Base-by-base conservation (phyloP, 2,888 invertebrate species). In the Ariolimax columbianus region DNA sequence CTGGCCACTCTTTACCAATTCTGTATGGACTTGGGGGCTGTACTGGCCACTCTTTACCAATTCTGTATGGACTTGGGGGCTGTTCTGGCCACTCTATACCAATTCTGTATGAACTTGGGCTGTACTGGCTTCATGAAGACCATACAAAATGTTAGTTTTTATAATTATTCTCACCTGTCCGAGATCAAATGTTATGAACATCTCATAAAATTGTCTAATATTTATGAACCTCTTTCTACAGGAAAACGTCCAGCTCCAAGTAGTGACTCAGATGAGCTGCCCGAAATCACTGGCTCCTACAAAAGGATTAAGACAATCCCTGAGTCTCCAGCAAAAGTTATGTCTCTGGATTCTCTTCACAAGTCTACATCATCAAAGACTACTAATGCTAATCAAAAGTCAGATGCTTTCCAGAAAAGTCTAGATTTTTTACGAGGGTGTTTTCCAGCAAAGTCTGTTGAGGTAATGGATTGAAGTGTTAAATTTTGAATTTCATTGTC, bases 381-480 rank as follows among this genome's bases (percentile, higher is more conserved):
- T 3, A 38, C 55, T 2, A 47, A 51, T 59, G 4, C 75, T 47
- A 36, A 79, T 73, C 43, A 66, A 38, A 81, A 80, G 6, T 85
- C 85, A 23, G 86, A 89, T 47, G 78, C 87, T 14, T 87, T 89
- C 59, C 87, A 89, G 70, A 80, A 87, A 72, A 88, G 89, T 59
- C 84, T 92, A 1, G 84, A 88, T 17, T 91, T 90, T 83, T 77
- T 92, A 19, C 40, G 77, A 23, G 90, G 89, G n/a, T 89, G 90
- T 68, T 92, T 90, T 83, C 89, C 88, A 51, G 83, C 86, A 55
- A 86, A 88, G 68, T 84, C 90, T 36, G 86, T 83, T 82, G 84
- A 89, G 89, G 92, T 91, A 79, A 83, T 73, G 4, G n/a, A 40
- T 51, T 33, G 26, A 75, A 7, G 30, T 79, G 70, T 77, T 23